These are phyloP conservation scores for Patiria pectinifera DNA, from an alignment of 53 echinoderm and acorn worm species.

Conservation along the genomic window DNA sequence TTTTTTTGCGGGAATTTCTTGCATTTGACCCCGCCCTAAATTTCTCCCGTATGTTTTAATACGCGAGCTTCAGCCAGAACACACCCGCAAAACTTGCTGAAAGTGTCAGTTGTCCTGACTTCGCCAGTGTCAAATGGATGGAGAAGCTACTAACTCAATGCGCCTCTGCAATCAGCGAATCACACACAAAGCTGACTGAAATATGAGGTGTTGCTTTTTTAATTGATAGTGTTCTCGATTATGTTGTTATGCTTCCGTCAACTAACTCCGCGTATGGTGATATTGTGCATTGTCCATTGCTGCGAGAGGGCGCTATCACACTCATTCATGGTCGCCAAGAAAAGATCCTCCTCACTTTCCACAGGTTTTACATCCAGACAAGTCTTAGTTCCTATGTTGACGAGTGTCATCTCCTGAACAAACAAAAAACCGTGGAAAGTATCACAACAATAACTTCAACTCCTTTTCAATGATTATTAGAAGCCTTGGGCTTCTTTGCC, in stretches of 20 bases:
- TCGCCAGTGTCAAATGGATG: too few relatives aligned
- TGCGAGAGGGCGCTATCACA: constrained; percentile 55
- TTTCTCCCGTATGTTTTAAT: too few relatives aligned
- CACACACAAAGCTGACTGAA: not conserved
- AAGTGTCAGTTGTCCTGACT: too few relatives aligned
- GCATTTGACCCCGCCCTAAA: too few relatives aligned
- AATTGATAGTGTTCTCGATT: not conserved
- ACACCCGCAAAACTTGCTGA: too few relatives aligned
- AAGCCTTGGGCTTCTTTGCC: too few relatives aligned
- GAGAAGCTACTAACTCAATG: too few relatives aligned
- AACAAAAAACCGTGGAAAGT: too few relatives aligned
- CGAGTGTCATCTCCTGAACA: constrained; percentile 36
- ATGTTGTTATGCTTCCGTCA: not conserved
- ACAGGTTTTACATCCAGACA: constrained; percentile 44
- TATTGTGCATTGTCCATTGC: constrained; percentile 67
- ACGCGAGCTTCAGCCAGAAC: too few relatives aligned
- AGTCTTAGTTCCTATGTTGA: constrained; percentile 28
- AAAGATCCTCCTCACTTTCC: constrained; percentile 16
- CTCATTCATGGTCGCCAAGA: constrained; percentile 27
- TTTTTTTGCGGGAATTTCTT: too few relatives aligned
- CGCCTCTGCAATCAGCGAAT: too few relatives aligned
- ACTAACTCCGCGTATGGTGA: constrained; percentile 61
- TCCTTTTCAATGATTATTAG: not conserved
- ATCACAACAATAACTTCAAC: not conserved
- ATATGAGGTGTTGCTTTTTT: not conserved